phyloP scores from a whole-genome alignment of 2,888 invertebrate genomes.

The Tiliacea citrago region DNA sequence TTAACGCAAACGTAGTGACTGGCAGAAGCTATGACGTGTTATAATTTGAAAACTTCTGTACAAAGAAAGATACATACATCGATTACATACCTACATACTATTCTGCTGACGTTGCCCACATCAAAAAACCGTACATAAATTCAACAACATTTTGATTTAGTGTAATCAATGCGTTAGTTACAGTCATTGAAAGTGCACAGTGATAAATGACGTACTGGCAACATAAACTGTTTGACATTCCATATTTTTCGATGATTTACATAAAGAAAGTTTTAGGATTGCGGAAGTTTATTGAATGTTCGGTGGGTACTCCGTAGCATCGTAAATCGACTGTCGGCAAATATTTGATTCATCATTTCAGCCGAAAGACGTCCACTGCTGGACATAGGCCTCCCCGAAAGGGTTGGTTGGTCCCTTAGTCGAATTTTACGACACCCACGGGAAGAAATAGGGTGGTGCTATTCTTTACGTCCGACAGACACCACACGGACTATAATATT shows the following conservation, averaged over 20 bases:
- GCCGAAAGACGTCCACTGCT: no score
- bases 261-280: conserved; percentile 60
- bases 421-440: no score
- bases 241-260: conserved; percentile 52
- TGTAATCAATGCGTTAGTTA: conserved; percentile 39
- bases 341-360: conserved; percentile 7
- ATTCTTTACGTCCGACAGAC: no score
- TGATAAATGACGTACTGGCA: conserved; percentile 44
- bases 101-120: conserved; percentile 1
- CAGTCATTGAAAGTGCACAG: conserved; percentile 31
- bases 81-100: background rate
- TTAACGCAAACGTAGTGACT: no score
- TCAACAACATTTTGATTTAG: conserved; percentile 2
- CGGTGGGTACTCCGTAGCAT: background rate
- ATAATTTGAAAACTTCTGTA: background rate
- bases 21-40: background rate
- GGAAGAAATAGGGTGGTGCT: no score
- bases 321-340: conserved; percentile 25
- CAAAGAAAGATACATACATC: background rate
- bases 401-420: no score
- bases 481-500: no score
- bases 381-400: no score
- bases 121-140: background rate
- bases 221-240: conserved; percentile 37
- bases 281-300: conserved; percentile 39